Evolutionary conservation across 2,888 invertebrate species (phyloP), one percentile per base, ranked within the genome.

Genomic region (Trichopoda pennipes): DNA sequence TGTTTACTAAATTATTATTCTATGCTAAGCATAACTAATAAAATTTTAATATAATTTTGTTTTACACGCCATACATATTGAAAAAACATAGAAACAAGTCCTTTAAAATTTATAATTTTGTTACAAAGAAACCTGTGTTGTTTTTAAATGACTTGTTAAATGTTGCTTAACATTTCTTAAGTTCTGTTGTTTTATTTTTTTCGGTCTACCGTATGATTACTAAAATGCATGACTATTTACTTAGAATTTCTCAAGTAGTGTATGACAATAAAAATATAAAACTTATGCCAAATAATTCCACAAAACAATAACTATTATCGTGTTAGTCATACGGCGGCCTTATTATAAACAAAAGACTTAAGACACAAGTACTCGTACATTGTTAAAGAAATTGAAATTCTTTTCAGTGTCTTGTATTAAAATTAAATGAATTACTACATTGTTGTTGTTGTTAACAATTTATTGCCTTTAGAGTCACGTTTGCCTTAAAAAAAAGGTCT

Each of bases 391-490:
- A 44, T 72, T 63, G 16, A 55, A 35, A 72, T 61, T 51, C 61
- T 42, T 38, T 38, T 38, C 12, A 12, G 38, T 38, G 10, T 38
- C 3, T 38, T 38, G 10, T 38, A 12, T 38, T 38, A 38, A 38
- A 38, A 38, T 38, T 2, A 12, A 12, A 12, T 38, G 12, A 38
- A 38, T 38, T 12, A 12, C 38, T 2, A 38, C 1, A 12, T 38
- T 38, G 38, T 12, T 38, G 12, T 17, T n/a, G n/a, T n/a, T n/a
- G n/a, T n/a, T n/a, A n/a, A 56, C 47, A 23, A 28, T 19, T 32
- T 53, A 63, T 63, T 53, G 21, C 8, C 1, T 49, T 2, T 17
- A 49, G 66, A 21, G 66, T 66, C 74, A 75, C 66, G 64, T 49
- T 23, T 35, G 38, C 17, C 19, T 72, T 19, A 9, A 23, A 74